Percentiles rank a stretch among this genome's conserved stretches.
Evolutionary conservation across 2,113 vertebrate species (phyloP).

Genomic region (Micromys minutus): DNA sequence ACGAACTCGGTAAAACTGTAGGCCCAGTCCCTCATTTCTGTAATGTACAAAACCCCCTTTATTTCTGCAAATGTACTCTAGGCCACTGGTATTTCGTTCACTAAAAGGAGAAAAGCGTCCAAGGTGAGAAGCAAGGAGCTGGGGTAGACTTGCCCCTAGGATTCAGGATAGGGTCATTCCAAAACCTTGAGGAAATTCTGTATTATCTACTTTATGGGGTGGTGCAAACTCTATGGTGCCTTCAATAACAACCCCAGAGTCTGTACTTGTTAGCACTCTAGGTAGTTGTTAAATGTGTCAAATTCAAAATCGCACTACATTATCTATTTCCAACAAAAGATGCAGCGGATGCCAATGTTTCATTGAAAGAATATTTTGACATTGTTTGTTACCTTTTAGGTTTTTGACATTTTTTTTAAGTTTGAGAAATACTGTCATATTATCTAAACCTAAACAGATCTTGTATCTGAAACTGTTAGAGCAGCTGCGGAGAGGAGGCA

Average conservation of each 20-base stretch:
- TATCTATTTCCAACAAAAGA: not conserved
- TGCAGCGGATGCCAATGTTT: not conserved
- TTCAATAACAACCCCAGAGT: not conserved
- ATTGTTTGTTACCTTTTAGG: not conserved
- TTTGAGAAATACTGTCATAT: conserved; percentile 1
- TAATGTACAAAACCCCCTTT: not conserved
- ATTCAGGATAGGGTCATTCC: not conserved
- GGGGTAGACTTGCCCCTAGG: not conserved
- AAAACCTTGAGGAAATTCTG: not conserved
- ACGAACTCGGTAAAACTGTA: not conserved
- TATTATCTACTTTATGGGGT: not conserved
- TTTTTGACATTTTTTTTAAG: not conserved
- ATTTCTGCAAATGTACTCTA: not conserved
- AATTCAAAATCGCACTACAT: not conserved
- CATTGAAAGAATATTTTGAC: not conserved
- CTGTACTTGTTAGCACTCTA: not conserved
- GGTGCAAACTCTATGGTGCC: not conserved
- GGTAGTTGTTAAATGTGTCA: not conserved
- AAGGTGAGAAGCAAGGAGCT: not conserved
- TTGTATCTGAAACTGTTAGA: conserved; percentile 2
- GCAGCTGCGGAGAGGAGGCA: not conserved
- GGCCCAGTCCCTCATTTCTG: too few relatives aligned
- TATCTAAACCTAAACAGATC: not conserved
- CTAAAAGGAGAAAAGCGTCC: not conserved
- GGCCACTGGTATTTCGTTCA: not conserved